Base-by-base conservation (phyloP, 1,140 invertebrate genomes). In the Probaryconus sp. region DNA sequence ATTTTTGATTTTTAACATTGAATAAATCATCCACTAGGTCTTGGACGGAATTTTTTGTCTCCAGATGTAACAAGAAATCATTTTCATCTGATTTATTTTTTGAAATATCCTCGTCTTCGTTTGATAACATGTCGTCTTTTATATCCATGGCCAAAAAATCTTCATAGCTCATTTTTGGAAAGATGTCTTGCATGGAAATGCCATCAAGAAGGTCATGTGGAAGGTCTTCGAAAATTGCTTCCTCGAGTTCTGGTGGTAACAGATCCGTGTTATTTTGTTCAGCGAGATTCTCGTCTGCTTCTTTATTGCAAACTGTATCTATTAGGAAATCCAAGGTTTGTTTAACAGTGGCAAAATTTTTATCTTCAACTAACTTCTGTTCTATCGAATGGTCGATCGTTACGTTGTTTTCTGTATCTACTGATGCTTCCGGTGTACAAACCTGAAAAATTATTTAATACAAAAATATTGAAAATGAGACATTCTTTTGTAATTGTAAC, bases 211-310 rank as follows among this genome's bases (percentile, higher is more conserved):
- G 82, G 78, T 95, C 94, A 75, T 94, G 92, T 26, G 94, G 94
- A 10, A 95, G 79, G 81, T 95, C 94, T 87, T 94, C 92, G 73
- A 94, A 93, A 80, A 95, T 94, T 9, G 93, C 93, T 81, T 95
- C 94, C 76, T 94, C 93, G 0, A 95, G 88, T 88, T 95, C 94
- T 0, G 93, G 93, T 7, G 94, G 93, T 16, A 95, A 81, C 3
- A 95, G 83, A 83, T 95, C 93, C 4, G 92, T 90, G 3, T 93
- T 91, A 79, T 92, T 93, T 79, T 94, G 93, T 55, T 92, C 91
- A 38, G 93, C 92, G 1, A 87, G 85, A 56, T 84, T 87, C 50
- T 90, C 89, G 77, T 92, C 90, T 21, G 90, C 90, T 76, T 93
- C 92, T 78, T 90, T 90, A 51, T 89, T 90, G 56, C 91, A 92